Evolutionary conservation across 1,140 invertebrate genomes (phyloP).

Genomic region (Hyposmocoma kahamanoa): DNA sequence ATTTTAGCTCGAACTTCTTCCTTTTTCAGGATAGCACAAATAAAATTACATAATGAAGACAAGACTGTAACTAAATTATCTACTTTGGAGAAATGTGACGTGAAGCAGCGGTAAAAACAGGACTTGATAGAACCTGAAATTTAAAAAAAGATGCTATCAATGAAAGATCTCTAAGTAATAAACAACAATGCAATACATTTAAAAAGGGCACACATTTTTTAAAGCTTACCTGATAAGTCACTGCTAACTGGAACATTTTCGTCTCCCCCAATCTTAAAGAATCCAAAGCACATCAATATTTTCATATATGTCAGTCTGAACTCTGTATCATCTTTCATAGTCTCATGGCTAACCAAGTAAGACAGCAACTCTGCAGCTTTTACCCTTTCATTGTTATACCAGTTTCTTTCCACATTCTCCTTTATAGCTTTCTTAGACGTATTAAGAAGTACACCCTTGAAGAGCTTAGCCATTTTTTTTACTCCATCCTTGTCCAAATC

Average conservation of each 20-base stretch:
- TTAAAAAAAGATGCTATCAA: background rate
- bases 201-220: too few species aligned
- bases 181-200: conserved; percentile 1
- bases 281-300: conserved; percentile 77
- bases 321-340: conserved; percentile 74
- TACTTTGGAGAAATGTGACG: conserved; percentile 77
- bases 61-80: conserved; percentile 75
- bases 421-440: conserved; percentile 69
- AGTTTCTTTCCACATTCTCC: conserved; percentile 67
- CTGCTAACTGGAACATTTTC: conserved; percentile 67
- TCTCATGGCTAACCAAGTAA: conserved; percentile 77
- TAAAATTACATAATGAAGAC: conserved; percentile 71
- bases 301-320: conserved; percentile 80
- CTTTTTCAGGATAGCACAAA: conserved; percentile 70
- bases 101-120: conserved; percentile 78
- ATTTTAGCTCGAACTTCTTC: conserved; percentile 60
- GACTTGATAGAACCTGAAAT: conserved; percentile 72
- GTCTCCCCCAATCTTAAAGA: conserved; percentile 74
- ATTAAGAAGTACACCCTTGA: conserved; percentile 74
- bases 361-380: conserved; percentile 79
- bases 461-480: conserved; percentile 76
- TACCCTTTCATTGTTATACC: conserved; percentile 79
- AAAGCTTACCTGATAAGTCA: conserved; percentile 77
- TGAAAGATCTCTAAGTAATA: background rate
- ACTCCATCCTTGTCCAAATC: conserved; percentile 76